Evolutionary conservation across 2,113 vertebrate genomes (phyloP).

Genomic region (Dipodomys stephensi): DNA sequence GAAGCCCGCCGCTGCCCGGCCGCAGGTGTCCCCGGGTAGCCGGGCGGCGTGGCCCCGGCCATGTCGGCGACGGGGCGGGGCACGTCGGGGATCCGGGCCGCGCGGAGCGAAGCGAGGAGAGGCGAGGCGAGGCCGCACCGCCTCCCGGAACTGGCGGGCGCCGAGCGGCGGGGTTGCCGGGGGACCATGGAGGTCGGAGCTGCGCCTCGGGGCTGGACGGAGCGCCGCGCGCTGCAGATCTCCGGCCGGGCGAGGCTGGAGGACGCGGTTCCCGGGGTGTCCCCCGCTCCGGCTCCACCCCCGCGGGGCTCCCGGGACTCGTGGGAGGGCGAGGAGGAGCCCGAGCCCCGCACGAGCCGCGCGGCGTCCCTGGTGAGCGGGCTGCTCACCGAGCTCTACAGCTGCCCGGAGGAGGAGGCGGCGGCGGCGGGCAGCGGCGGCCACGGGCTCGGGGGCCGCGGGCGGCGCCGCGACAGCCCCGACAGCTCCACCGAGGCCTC

Average conservation of each 20-base stretch:
- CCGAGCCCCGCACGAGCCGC: slow-evolving; percentile 71
- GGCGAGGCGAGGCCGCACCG: slow-evolving; percentile 1
- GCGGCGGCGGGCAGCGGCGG: slow-evolving; percentile 1
- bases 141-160: slow-evolving; percentile 68
- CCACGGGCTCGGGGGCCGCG: slow-evolving; percentile 27
- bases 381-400: slow-evolving; percentile 95
- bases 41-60: neutral
- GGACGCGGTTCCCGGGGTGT: neutral
- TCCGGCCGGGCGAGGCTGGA: neutral
- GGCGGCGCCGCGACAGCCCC: slow-evolving; percentile 87
- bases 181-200: slow-evolving; percentile 61
- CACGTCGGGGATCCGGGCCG: neutral
- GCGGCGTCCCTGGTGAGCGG: slow-evolving; percentile 94
- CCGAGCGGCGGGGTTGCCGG: slow-evolving; percentile 31
- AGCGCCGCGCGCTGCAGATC: neutral
- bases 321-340: slow-evolving; percentile 59
- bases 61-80: fast-evolving
- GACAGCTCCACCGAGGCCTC: slow-evolving; percentile 96
- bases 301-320: neutral
- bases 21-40: slow-evolving; percentile 20
- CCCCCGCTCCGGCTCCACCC: neutral
- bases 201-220: neutral
- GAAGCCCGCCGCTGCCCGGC: neutral
- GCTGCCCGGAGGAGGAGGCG: slow-evolving; percentile 83
- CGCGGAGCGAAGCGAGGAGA: too few relatives aligned